A percentile compares a stretch with the other conserved stretches of the same genome.
These are phyloP conservation scores for Hoplostethus mediterraneus DNA, from an alignment of 2,797 vertebrate species.

Conservation along the genomic window DNA sequence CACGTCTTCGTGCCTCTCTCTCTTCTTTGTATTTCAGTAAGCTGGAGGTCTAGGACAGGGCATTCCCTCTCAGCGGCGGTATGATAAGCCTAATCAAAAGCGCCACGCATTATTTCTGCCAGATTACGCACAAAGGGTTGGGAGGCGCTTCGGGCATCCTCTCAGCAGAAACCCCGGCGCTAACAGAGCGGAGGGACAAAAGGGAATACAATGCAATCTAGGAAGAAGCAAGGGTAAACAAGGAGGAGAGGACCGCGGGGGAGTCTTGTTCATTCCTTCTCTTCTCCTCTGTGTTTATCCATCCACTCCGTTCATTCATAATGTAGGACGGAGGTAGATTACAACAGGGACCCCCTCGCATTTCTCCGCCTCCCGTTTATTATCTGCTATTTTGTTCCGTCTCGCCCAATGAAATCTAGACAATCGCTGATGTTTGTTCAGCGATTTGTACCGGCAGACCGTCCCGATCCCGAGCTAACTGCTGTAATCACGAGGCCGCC, in stretches of 20 bases:
- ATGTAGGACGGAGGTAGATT: constrained; percentile 2
- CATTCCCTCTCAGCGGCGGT: constrained; percentile 2
- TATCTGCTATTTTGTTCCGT: neutral
- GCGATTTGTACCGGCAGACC: neutral
- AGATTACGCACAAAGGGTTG: constrained; percentile 40
- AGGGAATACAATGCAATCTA: constrained; percentile 44
- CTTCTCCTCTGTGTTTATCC: constrained; percentile 3
- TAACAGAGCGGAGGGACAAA: constrained; percentile 13
- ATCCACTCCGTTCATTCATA: neutral
- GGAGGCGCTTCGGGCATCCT: constrained; percentile 6
- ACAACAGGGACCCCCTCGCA: neutral
- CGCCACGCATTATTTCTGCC: constrained; percentile 51
- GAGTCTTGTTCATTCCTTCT: constrained; percentile 24
- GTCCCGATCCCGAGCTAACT: constrained; percentile 2
- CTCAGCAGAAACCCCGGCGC: constrained; percentile 29
- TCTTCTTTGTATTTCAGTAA: constrained; percentile 17
- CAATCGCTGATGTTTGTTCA: neutral
- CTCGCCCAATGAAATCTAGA: neutral
- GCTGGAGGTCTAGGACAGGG: constrained; percentile 19
- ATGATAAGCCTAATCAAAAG: constrained; percentile 26
- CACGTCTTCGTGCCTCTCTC: constrained; percentile 6
- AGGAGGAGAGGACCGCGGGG: constrained; percentile 10
- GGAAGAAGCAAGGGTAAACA: constrained; percentile 42
- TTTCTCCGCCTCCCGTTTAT: constrained; percentile 4
- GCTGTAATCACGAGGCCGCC: neutral